These are phyloP conservation scores for Reticulitermes speratus DNA, from an alignment of 1,140 invertebrate genomes.

Conservation along the genomic window DNA sequence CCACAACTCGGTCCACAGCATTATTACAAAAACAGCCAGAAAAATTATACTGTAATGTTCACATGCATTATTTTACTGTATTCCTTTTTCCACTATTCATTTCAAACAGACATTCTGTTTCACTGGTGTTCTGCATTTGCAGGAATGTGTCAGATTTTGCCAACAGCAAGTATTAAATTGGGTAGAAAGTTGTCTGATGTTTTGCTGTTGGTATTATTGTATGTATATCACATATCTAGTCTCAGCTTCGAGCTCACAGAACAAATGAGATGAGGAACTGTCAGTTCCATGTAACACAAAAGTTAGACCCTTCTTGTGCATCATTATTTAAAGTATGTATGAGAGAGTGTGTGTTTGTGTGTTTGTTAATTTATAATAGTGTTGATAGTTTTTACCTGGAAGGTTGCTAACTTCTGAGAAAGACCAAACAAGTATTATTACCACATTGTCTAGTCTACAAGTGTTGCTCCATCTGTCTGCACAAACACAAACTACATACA, in stretches of 20 bases:
- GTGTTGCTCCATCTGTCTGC: neutral
- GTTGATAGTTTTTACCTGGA: neutral
- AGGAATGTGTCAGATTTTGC: conserved; percentile 8
- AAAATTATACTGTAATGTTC: neutral
- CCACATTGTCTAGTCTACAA: conserved; percentile 26
- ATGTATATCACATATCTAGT: conserved; percentile 13
- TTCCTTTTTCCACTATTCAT: neutral
- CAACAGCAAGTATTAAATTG: neutral
- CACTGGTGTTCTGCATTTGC: neutral
- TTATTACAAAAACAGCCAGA: neutral
- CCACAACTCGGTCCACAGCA: neutral
- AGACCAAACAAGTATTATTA: conserved; percentile 28
- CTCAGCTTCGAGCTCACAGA: neutral
- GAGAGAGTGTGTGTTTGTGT: neutral
- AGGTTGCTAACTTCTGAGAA: neutral
- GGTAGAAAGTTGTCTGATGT: neutral
- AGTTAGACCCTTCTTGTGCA: neutral
- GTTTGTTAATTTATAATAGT: neutral
- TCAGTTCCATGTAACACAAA: conserved; percentile 6
- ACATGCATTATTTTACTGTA: neutral
- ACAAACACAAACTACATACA: conserved; percentile 13
- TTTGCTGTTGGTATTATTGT: neutral
- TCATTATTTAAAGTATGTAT: conserved; percentile 1
- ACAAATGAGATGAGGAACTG: neutral
- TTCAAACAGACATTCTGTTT: neutral